phyloP scores from a whole-genome alignment of 2,113 vertebrate species.

The Carlito syrichta region DNA sequence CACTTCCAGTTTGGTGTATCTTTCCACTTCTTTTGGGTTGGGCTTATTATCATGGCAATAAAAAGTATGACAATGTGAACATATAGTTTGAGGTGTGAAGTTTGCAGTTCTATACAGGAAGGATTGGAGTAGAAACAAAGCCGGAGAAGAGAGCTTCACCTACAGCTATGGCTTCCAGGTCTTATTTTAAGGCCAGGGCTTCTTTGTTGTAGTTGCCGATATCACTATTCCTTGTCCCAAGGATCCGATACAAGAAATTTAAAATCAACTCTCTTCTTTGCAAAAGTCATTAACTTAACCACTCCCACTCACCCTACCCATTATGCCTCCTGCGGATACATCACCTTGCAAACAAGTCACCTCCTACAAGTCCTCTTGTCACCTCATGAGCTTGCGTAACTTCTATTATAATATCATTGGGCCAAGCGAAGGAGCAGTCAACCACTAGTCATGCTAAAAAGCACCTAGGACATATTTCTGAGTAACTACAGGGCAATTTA shows the following conservation, averaged over 20 bases:
- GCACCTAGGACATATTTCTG: neutral
- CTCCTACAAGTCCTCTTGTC: constrained; percentile 59
- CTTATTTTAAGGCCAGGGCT: neutral
- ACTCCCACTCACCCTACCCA: constrained; percentile 49
- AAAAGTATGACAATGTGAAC: neutral
- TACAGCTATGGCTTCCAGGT: neutral
- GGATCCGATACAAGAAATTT: constrained; percentile 20
- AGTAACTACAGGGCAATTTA: constrained; percentile 24
- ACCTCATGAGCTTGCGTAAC: constrained; percentile 44
- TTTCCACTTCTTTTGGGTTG: neutral
- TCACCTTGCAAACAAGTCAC: constrained; percentile 44
- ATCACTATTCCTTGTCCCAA: neutral
- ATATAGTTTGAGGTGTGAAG: neutral
- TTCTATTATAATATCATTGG: constrained; percentile 15
- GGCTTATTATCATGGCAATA: neutral
- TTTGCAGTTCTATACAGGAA: neutral
- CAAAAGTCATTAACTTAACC: constrained; percentile 31
- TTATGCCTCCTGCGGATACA: constrained; percentile 54
- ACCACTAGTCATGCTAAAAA: neutral
- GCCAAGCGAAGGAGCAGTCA: constrained; percentile 24
- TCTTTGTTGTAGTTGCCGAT: neutral
- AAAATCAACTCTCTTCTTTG: constrained; percentile 26
- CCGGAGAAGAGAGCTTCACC: neutral
- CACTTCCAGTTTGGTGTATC: neutral
- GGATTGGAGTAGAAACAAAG: neutral